A percentile compares a stretch with the other conserved stretches of the same genome.
These are phyloP conservation scores for Silurus aristotelis DNA, from an alignment of 2,797 vertebrate species.

Conservation along the genomic window DNA sequence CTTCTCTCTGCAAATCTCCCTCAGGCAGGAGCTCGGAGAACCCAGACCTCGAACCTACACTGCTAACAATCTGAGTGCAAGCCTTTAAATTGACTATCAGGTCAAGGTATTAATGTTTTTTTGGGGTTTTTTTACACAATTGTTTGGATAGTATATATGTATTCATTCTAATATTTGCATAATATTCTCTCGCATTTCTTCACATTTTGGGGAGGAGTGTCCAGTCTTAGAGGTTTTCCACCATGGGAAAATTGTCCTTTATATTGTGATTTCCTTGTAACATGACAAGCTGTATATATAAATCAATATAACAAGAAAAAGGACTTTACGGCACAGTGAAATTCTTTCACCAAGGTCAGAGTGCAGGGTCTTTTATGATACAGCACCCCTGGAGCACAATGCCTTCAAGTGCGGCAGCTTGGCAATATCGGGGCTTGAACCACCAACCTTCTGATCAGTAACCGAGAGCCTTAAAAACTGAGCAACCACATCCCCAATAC, in stretches of 20 bases:
- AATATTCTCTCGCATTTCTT: no score
- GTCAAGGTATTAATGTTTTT: not conserved
- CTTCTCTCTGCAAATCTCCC: slow-evolving; percentile 51
- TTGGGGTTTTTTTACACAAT: not conserved
- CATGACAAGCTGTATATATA: not conserved
- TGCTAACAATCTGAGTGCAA: slow-evolving; percentile 7
- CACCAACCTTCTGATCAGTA: no score
- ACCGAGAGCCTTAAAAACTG: no score
- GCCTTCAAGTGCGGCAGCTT: no score
- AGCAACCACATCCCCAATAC: no score
- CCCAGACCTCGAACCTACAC: slow-evolving; percentile 15
- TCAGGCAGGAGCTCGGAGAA: slow-evolving; percentile 26
- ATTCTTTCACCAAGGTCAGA: no score
- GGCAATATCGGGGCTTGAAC: no score
- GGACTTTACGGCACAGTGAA: no score
- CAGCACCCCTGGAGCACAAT: no score
- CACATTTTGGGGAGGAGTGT: not conserved
- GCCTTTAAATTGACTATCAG: slow-evolving; percentile 19
- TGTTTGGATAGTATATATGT: not conserved
- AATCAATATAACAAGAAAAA: no score
- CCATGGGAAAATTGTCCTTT: not conserved
- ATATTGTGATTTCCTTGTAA: not conserved
- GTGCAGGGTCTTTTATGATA: no score
- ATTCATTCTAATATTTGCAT: not conserved
- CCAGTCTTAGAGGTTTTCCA: not conserved